A percentile compares a stretch with the other conserved stretches of the same genome.
These are phyloP conservation scores for Lordiphosa andalusiaca DNA, from an alignment of 2,888 invertebrate genomes.

Conservation along the genomic window DNA sequence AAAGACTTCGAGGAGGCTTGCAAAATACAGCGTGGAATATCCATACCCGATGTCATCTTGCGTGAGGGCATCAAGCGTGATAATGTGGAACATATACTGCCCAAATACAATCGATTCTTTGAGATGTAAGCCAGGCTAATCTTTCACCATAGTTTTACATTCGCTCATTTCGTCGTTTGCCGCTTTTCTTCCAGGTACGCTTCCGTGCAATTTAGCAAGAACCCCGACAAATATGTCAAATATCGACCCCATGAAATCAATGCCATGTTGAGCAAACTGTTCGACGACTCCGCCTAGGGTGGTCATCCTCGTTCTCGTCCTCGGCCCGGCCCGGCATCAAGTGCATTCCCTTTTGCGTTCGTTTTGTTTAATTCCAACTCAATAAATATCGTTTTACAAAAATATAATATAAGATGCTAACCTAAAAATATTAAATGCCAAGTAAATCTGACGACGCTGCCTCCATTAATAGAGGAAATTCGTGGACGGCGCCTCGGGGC, in stretches of 20 bases:
- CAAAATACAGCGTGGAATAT: constrained; percentile 92
- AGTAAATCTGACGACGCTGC: constrained; percentile 39
- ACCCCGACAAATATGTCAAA: constrained; percentile 95
- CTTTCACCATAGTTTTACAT: background rate
- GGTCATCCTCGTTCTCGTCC: too few species aligned
- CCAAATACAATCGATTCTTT: constrained; percentile 91
- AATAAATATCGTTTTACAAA: constrained; percentile 69
- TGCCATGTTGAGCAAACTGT: constrained; percentile 92
- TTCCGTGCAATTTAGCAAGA: constrained; percentile 92
- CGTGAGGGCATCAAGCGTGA: constrained; percentile 93
- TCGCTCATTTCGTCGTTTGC: too few species aligned
- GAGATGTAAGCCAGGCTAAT: constrained; percentile 82
- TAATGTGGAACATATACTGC: constrained; percentile 93
- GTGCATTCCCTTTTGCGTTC: constrained; percentile 46
- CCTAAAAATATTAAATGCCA: constrained; percentile 72
- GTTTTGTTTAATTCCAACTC: constrained; percentile 67
- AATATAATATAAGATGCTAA: constrained; percentile 63
- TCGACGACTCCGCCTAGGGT: constrained; percentile 85
- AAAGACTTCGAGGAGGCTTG: constrained; percentile 96
- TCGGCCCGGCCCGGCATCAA: background rate
- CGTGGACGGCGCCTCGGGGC: constrained; percentile 91
- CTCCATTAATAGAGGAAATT: constrained; percentile 89
- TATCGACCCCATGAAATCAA: constrained; percentile 92
- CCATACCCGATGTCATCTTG: constrained; percentile 95
- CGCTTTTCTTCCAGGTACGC: constrained; percentile 83